These are phyloP conservation scores for Conchocele bisecta DNA, from an alignment of 2,888 invertebrate species.

Conservation along the genomic window DNA sequence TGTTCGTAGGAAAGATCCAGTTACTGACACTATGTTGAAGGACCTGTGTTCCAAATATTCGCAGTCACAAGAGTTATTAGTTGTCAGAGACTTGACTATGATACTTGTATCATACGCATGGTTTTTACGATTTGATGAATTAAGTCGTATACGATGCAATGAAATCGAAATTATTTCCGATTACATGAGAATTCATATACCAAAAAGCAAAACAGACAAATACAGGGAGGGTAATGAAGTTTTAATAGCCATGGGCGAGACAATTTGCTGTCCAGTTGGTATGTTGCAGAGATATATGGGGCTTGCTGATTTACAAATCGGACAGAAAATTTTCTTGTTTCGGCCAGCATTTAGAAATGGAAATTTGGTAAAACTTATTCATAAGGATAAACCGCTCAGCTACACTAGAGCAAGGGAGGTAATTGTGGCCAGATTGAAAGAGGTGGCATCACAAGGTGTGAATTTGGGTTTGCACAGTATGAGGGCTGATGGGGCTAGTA, in stretches of 20 bases:
- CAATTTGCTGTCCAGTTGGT: not conserved
- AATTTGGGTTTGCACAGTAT: not conserved
- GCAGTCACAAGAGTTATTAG: constrained; percentile 5
- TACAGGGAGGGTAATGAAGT: constrained; percentile 6
- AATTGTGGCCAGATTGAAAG: not conserved
- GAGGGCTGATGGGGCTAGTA: constrained; percentile 11
- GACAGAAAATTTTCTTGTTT: not conserved
- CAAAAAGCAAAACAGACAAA: constrained; percentile 10
- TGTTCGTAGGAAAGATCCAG: constrained; percentile 17
- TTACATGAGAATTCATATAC: not conserved
- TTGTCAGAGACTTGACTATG: constrained; percentile 16
- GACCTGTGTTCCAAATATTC: constrained; percentile 11
- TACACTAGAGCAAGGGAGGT: not conserved
- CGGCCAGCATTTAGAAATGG: not conserved
- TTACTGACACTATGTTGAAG: not conserved
- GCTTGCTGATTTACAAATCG: not conserved
- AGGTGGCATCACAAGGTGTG: not conserved
- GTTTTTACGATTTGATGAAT: constrained; percentile 19
- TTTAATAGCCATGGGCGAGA: not conserved
- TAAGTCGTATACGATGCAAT: constrained; percentile 9
- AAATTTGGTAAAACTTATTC: not conserved
- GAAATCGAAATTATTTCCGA: not conserved
- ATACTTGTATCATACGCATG: constrained; percentile 8
- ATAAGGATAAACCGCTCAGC: not conserved
- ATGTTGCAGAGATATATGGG: constrained; percentile 1